phyloP scores from a whole-genome alignment of 2,888 invertebrate species.

The Stegana nigrithorax region DNA sequence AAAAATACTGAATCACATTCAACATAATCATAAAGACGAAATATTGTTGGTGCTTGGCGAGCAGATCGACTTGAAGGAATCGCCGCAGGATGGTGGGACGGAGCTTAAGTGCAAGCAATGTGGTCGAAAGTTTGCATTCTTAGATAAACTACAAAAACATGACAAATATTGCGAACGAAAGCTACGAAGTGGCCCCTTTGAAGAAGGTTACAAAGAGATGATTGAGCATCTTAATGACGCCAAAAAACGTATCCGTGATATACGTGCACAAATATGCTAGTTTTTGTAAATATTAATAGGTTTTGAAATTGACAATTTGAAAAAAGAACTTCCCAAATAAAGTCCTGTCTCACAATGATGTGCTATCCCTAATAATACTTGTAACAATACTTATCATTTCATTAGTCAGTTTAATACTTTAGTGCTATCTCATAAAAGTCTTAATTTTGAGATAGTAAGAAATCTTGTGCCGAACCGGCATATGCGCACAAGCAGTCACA shows the following conservation, averaged over 20 bases:
- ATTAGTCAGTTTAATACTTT: too few relatives aligned
- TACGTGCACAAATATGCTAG: too few relatives aligned
- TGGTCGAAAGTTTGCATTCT: conserved; percentile 41
- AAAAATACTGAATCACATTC: conserved; percentile 57
- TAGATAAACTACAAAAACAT: background rate
- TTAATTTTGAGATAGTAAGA: too few relatives aligned
- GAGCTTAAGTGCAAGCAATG: conserved; percentile 41
- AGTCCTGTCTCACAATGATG: too few relatives aligned
- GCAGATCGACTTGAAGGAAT: conserved; percentile 15
- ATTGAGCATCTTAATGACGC: background rate
- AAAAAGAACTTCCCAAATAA: too few relatives aligned
- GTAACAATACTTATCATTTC: too few relatives aligned
- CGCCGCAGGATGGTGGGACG: background rate
- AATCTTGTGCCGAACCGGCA: too few relatives aligned
- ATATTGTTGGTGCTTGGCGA: conserved; percentile 39
- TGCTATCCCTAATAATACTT: too few relatives aligned
- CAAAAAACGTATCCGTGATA: background rate
- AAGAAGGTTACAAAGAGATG: background rate
- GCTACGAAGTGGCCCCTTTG: background rate
- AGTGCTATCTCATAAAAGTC: too few relatives aligned
- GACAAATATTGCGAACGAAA: background rate
- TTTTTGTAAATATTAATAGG: too few relatives aligned
- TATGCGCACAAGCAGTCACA: too few relatives aligned
- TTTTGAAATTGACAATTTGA: too few relatives aligned
- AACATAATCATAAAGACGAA: conserved; percentile 49